phyloP scores from a whole-genome alignment of 2,888 invertebrate genomes.

The Mactromeris polynyma region DNA sequence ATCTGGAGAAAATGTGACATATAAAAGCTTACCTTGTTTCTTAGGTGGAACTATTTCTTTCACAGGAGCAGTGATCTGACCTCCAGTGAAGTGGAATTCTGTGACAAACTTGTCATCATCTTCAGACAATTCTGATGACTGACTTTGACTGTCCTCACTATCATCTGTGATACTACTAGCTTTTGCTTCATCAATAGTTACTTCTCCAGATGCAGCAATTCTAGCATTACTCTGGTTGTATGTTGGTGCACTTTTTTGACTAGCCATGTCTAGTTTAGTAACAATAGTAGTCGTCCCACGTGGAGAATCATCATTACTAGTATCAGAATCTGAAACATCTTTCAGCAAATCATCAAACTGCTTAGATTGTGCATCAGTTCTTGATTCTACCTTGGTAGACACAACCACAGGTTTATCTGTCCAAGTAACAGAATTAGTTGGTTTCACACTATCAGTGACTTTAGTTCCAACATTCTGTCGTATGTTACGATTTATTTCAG shows the following conservation, averaged over 20 bases:
- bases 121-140: slow-evolving; percentile 49
- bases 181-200: slow-evolving; percentile 25
- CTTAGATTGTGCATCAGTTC: slow-evolving; percentile 34
- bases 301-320: slow-evolving; percentile 27
- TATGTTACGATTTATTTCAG: not conserved
- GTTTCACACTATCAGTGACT: slow-evolving; percentile 8
- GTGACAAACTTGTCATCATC: slow-evolving; percentile 66
- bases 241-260: not conserved
- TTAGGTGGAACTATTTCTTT: not conserved
- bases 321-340: slow-evolving; percentile 20
- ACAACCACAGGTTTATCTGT: not conserved
- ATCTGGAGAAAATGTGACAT: too few relatives aligned
- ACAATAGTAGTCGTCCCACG: slow-evolving; percentile 16
- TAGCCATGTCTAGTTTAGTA: not conserved
- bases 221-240: not conserved
- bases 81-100: slow-evolving; percentile 59
- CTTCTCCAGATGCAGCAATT: slow-evolving; percentile 23
- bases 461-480: slow-evolving; percentile 15
- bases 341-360: slow-evolving; percentile 57
- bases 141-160: slow-evolving; percentile 48
- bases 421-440: not conserved
- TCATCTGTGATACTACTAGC: slow-evolving; percentile 11
- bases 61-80: not conserved
- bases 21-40: slow-evolving; percentile 34
- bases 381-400: not conserved